Evolutionary conservation across 2,888 invertebrate genomes (phyloP), one percentile per base, ranked within the genome.

Genomic region (Lordiphosa andalusiaca): DNA sequence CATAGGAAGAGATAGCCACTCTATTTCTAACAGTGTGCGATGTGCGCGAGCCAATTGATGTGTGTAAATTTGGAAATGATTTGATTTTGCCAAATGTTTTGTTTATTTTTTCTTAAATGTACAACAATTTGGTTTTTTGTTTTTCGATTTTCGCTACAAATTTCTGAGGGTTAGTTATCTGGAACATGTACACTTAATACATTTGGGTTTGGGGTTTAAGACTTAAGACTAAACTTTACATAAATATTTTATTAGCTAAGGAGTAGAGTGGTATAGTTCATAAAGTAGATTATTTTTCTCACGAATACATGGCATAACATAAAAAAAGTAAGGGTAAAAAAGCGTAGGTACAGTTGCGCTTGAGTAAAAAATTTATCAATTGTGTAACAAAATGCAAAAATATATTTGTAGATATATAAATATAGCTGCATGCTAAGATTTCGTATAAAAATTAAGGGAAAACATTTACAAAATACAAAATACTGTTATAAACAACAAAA

Each of bases 391-490:
- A 82, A 80, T 83, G 80, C 76, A 76, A 80, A 73, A 64, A 55
- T 47, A 55, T 7, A 42, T 33, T 7, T 6, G 7, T 19, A 19
- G 16, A 44, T 30, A 12, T 37, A 47, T 38, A 54, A 50, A 50
- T 50, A 40, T 42, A 35, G 10, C 10, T 10, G 30, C 30, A 30
- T 30, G 30, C 30, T 30, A 30, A 7, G 7, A 52, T 41, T 40
- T 36, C 39, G 46, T 37, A 37, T 35, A 56, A 52, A 53, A 57
- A 67, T 56, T 54, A 57, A 35, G 25, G 25, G 58, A 63, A 71
- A 76, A 66, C 70, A 68, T 74, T 71, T 80, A 81, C 70, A 73
- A 39, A 80, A 83, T 80, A 81, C 81, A 73, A 39, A 80, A 83
- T 80, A 81, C 81, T 83, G 71, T 74, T 69, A 50, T 52, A 58